Base-by-base conservation (phyloP, 2,888 invertebrate species). In the Luffia ferchaultella region DNA sequence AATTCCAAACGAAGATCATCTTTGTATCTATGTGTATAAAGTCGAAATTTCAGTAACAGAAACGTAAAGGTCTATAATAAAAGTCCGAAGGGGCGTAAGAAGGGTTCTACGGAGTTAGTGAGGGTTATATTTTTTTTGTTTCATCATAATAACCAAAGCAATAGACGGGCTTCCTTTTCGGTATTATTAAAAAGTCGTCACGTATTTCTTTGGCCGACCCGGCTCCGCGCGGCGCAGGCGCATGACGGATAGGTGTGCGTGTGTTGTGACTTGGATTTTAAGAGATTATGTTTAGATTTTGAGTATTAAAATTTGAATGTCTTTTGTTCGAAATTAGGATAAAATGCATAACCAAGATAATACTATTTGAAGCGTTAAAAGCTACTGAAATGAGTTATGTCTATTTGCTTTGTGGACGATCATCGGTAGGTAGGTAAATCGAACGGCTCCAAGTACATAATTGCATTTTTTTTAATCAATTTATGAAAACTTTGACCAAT, bases 121-220 rank as follows among this genome's bases (percentile, higher is more conserved):
- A 46, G 40, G 19, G 40, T n/a, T 16, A 59, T 58, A 61, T 67
- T 70, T 62, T 58, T 56, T 58, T 54, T 59, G 62, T 62, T 58
- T 46, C 59, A 60, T 64, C 63, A 68, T 57, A 57, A 53, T 53
- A 51, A 53, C 50, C 46, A 40, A 49, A 43, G 49, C 42, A 20
- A 51, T 43, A 49, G 48, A 49, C 48, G 16, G 43, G 56, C 56
- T 61, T 65, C 67, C 63, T 67, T 62, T 59, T 67, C 61, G 67
- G 76, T 77, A 73, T 79, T 82, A 82, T 82, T 82, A 82, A 78
- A 80, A 80, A 76, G 77, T 82, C 78, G 75, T 82, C 80, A 78
- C 71, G 76, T 66, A 46, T 30, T 30, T 12, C 5, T 30, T 12
- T 3, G 3, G 30, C 5, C 30, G 30, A n/a, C n/a, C n/a, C n/a